Conservation (phyloP, 2,797 vertebrate genomes). For the Heteromormyrus szaboi region DNA sequence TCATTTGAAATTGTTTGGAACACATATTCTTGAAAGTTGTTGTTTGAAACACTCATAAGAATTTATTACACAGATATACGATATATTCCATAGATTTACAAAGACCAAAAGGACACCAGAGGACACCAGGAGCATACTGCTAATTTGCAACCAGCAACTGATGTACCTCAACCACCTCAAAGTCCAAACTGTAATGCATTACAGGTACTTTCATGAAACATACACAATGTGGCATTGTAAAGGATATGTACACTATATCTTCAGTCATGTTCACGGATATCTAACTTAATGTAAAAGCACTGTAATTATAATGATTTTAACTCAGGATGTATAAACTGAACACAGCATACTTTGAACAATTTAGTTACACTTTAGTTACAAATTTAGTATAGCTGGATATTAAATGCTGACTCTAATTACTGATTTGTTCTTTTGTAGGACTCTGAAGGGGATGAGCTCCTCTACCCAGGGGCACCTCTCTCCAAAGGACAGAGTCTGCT, state of each 20-base stretch:
- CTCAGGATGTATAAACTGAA: not conserved
- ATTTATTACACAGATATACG: not conserved
- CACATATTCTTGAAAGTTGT: not conserved
- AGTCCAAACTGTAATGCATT: not conserved
- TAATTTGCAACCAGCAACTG: not conserved
- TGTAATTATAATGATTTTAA: conserved; percentile 15
- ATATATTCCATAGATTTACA: not conserved
- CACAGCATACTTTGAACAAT: not conserved
- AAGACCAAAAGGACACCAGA: conserved; percentile 2
- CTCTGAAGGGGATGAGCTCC: not conserved
- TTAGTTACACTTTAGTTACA: not conserved
- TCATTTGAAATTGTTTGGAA: not conserved
- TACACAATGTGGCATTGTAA: not conserved
- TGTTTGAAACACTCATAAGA: not conserved
- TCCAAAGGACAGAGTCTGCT: not conserved
- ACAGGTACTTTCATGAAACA: not conserved
- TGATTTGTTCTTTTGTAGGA: conserved; percentile 11
- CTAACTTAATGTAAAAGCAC: conserved; percentile 4
- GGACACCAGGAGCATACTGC: not conserved
- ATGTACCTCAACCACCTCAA: not conserved
- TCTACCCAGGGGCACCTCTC: not conserved
- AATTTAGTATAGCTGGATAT: conserved; percentile 12
- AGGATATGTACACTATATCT: not conserved
- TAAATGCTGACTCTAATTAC: conserved; percentile 11
- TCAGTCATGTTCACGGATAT: not conserved